phyloP scores from a whole-genome alignment of 2,113 vertebrate genomes.

The Syngnathus floridae region DNA sequence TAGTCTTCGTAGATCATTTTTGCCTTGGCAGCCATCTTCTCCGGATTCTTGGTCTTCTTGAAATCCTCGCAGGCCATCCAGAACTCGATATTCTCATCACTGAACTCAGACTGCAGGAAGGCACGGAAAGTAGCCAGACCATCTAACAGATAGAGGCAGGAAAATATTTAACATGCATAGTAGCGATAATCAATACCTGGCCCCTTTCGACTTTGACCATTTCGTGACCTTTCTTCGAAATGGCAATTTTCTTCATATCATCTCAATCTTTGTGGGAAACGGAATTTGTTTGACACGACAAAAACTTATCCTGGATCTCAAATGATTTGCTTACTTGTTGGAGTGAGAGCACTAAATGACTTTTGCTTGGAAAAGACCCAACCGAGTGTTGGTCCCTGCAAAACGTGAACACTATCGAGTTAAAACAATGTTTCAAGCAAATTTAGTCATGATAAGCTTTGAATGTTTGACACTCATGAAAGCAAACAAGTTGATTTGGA shows the following conservation, averaged over 20 bases:
- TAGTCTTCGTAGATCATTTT: slow-evolving; percentile 94
- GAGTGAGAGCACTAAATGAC: too few relatives aligned
- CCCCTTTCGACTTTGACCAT: background rate
- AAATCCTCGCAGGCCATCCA: slow-evolving; percentile 93
- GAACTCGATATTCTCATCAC: slow-evolving; percentile 92
- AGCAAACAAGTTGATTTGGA: background rate
- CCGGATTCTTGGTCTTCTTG: slow-evolving; percentile 80
- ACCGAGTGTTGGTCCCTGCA: too few relatives aligned
- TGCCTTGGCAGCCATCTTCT: slow-evolving; percentile 81
- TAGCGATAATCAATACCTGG: too few relatives aligned
- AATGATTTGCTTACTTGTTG: too few relatives aligned
- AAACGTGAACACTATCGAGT: background rate
- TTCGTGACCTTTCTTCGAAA: background rate
- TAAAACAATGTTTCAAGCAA: background rate
- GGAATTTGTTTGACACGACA: too few relatives aligned
- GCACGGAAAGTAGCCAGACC: slow-evolving; percentile 80
- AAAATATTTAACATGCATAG: background rate
- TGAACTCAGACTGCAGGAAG: slow-evolving; percentile 96
- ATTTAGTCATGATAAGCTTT: background rate
- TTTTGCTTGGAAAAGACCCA: too few relatives aligned
- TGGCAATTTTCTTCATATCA: background rate
- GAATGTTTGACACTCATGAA: background rate
- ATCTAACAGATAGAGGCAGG: slow-evolving; percentile 61
- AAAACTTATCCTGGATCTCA: too few relatives aligned
- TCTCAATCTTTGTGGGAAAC: too few relatives aligned